Evolutionary conservation across 2,797 vertebrate species (phyloP).

Genomic region (Tauraco hartlaubi): DNA sequence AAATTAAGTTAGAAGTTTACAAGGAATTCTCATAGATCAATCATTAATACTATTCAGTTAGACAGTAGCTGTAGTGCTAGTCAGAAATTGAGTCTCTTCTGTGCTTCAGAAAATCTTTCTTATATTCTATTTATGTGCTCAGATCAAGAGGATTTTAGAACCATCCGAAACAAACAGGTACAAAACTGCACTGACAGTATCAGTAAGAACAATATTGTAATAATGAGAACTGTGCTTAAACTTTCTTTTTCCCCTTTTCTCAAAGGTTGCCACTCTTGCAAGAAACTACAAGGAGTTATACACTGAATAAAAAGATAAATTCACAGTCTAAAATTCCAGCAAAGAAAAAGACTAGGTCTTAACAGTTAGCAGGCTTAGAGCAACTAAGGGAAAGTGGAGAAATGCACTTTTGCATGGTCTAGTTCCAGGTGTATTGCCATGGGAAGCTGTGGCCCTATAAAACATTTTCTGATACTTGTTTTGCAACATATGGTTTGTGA

Average conservation of each 20-base stretch:
- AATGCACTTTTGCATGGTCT: background rate
- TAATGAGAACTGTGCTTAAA: background rate
- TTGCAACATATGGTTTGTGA: background rate
- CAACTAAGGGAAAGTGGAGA: background rate
- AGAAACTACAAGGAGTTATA: background rate
- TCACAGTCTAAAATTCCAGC: background rate
- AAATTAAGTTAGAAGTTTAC: constrained; percentile 23
- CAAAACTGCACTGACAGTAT: background rate
- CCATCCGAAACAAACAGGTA: background rate
- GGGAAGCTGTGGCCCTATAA: background rate
- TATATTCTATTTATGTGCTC: background rate
- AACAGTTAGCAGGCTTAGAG: background rate
- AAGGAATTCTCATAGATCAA: background rate
- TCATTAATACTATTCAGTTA: constrained; percentile 8
- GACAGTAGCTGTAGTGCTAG: background rate
- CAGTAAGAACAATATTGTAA: background rate
- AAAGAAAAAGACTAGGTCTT: background rate
- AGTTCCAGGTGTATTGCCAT: background rate
- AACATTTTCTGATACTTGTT: background rate
- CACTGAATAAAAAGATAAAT: background rate
- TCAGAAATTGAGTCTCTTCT: background rate
- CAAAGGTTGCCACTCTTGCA: background rate
- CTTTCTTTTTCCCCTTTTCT: background rate
- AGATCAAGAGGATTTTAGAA: background rate
- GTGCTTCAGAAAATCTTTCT: background rate